Evolutionary conservation across 2,888 invertebrate species (phyloP), one percentile per base, ranked within the genome.

Genomic region (Criorhina ranunculi): DNA sequence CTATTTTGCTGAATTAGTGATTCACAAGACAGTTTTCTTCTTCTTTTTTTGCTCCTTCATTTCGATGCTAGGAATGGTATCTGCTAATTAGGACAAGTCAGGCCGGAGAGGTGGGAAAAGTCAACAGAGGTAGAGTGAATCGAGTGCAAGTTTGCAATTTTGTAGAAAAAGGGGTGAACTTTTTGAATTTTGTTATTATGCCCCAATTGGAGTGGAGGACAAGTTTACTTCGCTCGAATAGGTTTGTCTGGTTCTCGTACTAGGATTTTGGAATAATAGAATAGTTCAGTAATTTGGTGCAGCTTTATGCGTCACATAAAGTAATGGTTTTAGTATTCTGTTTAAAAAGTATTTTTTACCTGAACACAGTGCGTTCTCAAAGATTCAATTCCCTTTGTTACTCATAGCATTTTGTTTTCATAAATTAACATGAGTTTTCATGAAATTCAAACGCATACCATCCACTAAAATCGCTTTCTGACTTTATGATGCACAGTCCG

Each of bases 401-500:
- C 9, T 29, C 19, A 29, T 29, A 1, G 8, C 9, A 24, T 37
- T n/a, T 60, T 73, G 59, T 46, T 55, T 55, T 31, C 31, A 29
- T 29, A 67, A 67, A 42, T 60, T 49, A 33, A 24, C 55, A 62
- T 24, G 37, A 17, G 29, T 80, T 76, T 51, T 51, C 69, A 76
- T 81, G 49, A 59, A 76, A 80, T 73, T 51, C 35, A 73, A 67
- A 31, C 33, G 46, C 37, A 11, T 44, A 17, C 44, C 49, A 31
- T 19, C 29, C 40, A 67, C 67, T 80, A 8, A 44, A 66, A 35
- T 53, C 33, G 44, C 67, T 24, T 70, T 81, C 51, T 69, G 64
- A 77, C 70, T 81, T 81, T 44, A 70, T 66, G 70, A 77, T 81
- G 62, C 37, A 77, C 76, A 77, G 49, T 77, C 62, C 77, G 77